A percentile compares a stretch with the other conserved stretches of the same genome.
Conservation (phyloP, 2,113 vertebrate genomes). For the Phrynosoma blainvillii region DNA sequence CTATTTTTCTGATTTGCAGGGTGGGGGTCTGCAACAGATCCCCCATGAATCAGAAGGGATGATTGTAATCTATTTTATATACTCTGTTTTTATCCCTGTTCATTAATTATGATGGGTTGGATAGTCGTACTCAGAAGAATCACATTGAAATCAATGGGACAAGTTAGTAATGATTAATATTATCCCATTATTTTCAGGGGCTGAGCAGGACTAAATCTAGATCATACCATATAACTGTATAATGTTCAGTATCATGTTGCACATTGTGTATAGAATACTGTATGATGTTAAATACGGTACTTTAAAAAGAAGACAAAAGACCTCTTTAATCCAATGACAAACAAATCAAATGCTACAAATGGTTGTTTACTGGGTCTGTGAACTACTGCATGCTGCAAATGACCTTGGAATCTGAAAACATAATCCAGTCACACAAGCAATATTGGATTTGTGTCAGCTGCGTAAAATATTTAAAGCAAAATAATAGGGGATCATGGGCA, state of each 20-base stretch:
- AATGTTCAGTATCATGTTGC: too few species aligned
- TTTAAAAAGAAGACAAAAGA: neutral
- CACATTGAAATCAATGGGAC: too few species aligned
- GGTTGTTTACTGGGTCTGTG: conserved; percentile 39
- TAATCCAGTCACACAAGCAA: conserved; percentile 45
- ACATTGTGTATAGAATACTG: neutral
- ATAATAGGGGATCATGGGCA: conserved; percentile 61
- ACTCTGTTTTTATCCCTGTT: too few species aligned
- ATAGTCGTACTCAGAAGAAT: neutral
- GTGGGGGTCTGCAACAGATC: too few species aligned
- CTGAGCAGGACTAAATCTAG: neutral
- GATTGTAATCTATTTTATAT: too few species aligned
- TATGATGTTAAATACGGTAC: too few species aligned
- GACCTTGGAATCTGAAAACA: conserved; percentile 64
- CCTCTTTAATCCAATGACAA: neutral
- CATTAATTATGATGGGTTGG: neutral
- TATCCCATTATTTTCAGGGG: too few species aligned
- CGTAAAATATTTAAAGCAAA: conserved; percentile 70
- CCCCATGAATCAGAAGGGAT: too few species aligned
- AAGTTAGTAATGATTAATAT: too few species aligned
- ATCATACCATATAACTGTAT: neutral
- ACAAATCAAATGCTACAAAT: conserved; percentile 34
- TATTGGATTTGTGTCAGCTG: conserved; percentile 68
- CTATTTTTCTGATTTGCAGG: too few species aligned
- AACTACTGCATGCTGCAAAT: conserved; percentile 43